Base-by-base conservation (phyloP, 2,113 vertebrate genomes). In the Trachemys scripta region DNA sequence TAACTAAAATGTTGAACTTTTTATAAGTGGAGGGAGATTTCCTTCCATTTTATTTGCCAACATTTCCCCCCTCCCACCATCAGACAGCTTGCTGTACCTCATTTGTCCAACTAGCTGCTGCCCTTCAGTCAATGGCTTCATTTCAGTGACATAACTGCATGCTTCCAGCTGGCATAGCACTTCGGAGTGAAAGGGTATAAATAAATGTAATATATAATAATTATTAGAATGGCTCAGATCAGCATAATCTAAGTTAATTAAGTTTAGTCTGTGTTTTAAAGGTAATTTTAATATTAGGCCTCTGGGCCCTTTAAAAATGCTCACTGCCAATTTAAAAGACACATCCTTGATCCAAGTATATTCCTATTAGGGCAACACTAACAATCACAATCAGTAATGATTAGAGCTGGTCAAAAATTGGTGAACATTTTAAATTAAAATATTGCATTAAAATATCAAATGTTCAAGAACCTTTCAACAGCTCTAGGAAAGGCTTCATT, bases 401-500 rank as follows among this genome's bases (percentile, higher is more conserved):
- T 62, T 54, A 47, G 38, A 85, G 50, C 38, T 54, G 14, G 16
- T 81, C 54, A 87, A 65, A 91, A 94, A 88, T 2, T 27, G 47
- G 1, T 79, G 76, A 31, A 13, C 72, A n/a, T 95, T 97, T 95
- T 95, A 92, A 81, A 91, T 2, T 1, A 72, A 91, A 88, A 81
- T 94, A 91, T 88, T 96, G 35, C 75, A 45, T 51, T 12, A 4
- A 54, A 90, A 69, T 83, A 90, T 94, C 85, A n/a, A 96, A 94
- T 69, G 81, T 16, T 80, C 65, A 93, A 82, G 75, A 94, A 95
- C 92, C 95, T 96, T 91, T 92, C 94, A 86, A 79, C 87, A 94
- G 84, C 62, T 93, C 42, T 81, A 85, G 84, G 90, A 82, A 89
- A 94, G 78, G 89, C 89, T 96, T 96, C 90, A 92, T 96, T 96